These are phyloP conservation scores for Sitophilus oryzae DNA, from an alignment of 1,140 invertebrate genomes.

Conservation along the genomic window DNA sequence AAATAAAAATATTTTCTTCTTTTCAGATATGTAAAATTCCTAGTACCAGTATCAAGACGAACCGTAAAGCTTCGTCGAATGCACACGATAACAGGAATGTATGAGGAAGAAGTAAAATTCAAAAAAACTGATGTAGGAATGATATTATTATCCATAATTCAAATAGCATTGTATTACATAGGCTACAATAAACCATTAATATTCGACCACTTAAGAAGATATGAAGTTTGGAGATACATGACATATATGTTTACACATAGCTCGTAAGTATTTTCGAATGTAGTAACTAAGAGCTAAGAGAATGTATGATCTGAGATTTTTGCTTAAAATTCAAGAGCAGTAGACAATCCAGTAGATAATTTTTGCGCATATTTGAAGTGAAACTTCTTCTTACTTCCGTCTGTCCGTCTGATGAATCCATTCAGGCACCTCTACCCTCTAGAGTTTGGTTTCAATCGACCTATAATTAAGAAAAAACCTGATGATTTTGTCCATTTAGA, in stretches of 20 bases:
- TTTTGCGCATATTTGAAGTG: too few species aligned
- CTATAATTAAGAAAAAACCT: too few species aligned
- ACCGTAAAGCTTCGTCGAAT: slow-evolving; percentile 16
- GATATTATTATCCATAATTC: slow-evolving; percentile 65
- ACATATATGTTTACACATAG: slow-evolving; percentile 96
- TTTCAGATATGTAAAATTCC: slow-evolving; percentile 24
- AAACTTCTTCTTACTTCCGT: too few species aligned
- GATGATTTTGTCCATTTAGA: too few species aligned
- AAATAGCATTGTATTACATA: slow-evolving; percentile 61
- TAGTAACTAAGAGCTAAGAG: too few species aligned
- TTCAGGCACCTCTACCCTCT: too few species aligned
- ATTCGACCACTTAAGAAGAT: slow-evolving; percentile 43
- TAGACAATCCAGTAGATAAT: too few species aligned
- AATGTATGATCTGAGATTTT: too few species aligned
- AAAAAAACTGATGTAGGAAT: slow-evolving; percentile 79
- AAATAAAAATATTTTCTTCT: background rate
- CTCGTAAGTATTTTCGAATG: slow-evolving; percentile 65
- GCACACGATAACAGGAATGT: slow-evolving; percentile 46
- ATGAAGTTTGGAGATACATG: slow-evolving; percentile 85
- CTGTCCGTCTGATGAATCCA: too few species aligned
- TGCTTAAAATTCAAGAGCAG: too few species aligned
- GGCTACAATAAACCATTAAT: slow-evolving; percentile 41
- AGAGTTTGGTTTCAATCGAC: too few species aligned
- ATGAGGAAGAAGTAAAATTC: slow-evolving; percentile 80
- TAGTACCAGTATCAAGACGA: slow-evolving; percentile 17